Evolutionary conservation across 2,797 vertebrate species (phyloP).

Genomic region (Novumbra hubbsi): DNA sequence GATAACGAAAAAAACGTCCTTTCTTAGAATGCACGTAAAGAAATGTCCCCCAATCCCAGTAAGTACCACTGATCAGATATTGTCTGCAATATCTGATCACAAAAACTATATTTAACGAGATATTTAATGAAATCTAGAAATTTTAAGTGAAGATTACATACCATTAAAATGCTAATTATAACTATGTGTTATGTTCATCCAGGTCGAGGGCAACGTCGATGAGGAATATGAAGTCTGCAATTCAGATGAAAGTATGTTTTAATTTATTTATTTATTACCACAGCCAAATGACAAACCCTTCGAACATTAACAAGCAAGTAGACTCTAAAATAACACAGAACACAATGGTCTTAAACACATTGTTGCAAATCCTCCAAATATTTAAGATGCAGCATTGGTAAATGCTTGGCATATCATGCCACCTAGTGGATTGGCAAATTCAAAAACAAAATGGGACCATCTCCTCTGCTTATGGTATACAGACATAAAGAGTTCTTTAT

Average conservation of each 20-base stretch:
- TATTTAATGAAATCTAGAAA: neutral
- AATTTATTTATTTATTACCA: conserved; percentile 1
- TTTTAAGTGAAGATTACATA: neutral
- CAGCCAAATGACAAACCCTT: neutral
- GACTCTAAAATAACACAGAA: neutral
- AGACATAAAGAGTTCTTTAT: neutral
- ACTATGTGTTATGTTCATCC: conserved; percentile 21
- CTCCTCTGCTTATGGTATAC: neutral
- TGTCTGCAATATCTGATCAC: neutral
- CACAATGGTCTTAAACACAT: neutral
- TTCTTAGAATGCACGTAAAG: conserved; percentile 45
- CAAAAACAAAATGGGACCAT: neutral
- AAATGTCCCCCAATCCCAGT: conserved; percentile 42
- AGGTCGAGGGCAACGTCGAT: conserved; percentile 57
- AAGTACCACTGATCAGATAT: conserved; percentile 41
- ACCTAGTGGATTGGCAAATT: conserved; percentile 25
- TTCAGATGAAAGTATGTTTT: conserved; percentile 68
- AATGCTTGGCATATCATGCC: neutral
- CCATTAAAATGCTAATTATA: neutral
- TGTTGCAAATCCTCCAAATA: neutral
- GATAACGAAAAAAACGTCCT: neutral
- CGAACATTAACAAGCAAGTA: neutral
- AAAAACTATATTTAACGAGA: neutral
- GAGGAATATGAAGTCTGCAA: conserved; percentile 76
- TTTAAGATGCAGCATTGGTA: neutral